Base-by-base conservation (phyloP, 2,113 vertebrate species). In the Prunella himalayana region DNA sequence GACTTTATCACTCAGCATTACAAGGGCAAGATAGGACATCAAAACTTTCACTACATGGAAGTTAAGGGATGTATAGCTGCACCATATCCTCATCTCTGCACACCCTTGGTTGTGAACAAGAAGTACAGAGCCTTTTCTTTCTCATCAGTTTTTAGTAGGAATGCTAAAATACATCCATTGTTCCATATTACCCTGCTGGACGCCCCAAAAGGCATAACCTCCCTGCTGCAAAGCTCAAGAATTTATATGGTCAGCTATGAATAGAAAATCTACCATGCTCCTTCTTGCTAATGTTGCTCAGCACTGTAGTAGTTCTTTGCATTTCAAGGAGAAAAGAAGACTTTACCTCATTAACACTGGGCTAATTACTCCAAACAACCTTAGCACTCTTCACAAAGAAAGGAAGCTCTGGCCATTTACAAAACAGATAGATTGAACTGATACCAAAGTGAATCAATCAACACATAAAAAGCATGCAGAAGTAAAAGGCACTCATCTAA, bases 401-500 rank as follows among this genome's bases (percentile, higher is more conserved):
- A 63, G 27, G 19, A 68, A 91, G 75, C 41, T 75, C 61, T 91
- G 65, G 77, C 33, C 50, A 81, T 93, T 94, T 94, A 54, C 68
- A 70, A 94, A 91, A 92, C 3, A 92, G 65, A 77, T 79, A 87
- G 69, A 82, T 76, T 53, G 41, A 90, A n/a, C 45, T 41, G 35
- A 93, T 80, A 86, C 37, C 35, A 81, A 91, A 92, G 45, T 18
- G 4, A 95, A 80, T 94, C 50, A 84, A 86, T 86, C 68, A 92
- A 72, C 28, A 88, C 2, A 22, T 31, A 88, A 73, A 77, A 77
- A 57, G 50, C 14, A 64, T 33, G 53, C 28, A 94, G 65, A 85
- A 83, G 13, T 88, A 94, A 61, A 86, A 92, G 35, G 22, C 41
- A 71, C 45, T 73, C 8, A 79, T 69, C 49, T 72, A 49, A n/a